Evolutionary conservation across 2,113 vertebrate species (phyloP).

Genomic region (Dipodomys ordii): DNA sequence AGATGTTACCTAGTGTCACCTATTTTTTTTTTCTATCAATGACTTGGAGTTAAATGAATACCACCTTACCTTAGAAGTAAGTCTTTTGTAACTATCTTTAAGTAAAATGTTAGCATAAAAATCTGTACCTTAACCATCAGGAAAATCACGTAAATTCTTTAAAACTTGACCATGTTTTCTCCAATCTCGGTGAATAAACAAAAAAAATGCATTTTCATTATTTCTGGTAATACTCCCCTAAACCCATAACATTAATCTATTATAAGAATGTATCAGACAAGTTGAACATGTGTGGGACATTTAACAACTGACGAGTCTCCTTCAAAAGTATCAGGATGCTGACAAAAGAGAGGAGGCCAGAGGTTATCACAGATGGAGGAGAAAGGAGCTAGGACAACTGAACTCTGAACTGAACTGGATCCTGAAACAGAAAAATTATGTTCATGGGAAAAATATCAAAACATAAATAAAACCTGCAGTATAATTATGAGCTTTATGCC

Average conservation of each 20-base stretch:
- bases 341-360: not conserved
- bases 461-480: not conserved
- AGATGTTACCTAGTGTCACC: too few relatives aligned
- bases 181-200: too few relatives aligned
- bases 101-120: too few relatives aligned
- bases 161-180: slow-evolving; percentile 7
- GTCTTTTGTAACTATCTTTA: too few relatives aligned
- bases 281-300: too few relatives aligned
- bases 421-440: not conserved
- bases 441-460: not conserved
- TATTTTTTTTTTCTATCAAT: too few relatives aligned
- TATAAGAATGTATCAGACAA: not conserved
- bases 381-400: not conserved
- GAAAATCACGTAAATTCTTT: not conserved
- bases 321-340: not conserved
- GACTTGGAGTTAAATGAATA: too few relatives aligned
- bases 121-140: not conserved
- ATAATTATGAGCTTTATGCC: not conserved
- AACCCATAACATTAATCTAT: not conserved
- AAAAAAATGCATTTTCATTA: not conserved
- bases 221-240: not conserved
- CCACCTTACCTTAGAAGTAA: too few relatives aligned
- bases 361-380: not conserved
- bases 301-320: not conserved
- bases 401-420: not conserved